Percentiles rank a stretch among this genome's conserved stretches.
These are phyloP conservation scores for Baronia brevicornis DNA, from an alignment of 2,888 invertebrate genomes.

Conservation along the genomic window DNA sequence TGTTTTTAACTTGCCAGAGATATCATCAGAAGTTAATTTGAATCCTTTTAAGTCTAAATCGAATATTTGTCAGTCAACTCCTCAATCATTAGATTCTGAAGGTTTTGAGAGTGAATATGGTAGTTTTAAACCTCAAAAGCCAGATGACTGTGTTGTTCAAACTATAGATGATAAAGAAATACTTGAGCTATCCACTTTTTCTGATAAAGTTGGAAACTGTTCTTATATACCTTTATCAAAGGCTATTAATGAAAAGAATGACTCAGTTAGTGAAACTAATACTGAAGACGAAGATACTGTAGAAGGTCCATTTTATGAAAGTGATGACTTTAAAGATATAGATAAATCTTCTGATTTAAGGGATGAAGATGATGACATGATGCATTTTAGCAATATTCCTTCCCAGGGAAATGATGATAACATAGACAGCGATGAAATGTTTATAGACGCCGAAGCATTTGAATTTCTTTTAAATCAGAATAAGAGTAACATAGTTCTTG, in stretches of 20 bases:
- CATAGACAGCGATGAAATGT: constrained; percentile 47
- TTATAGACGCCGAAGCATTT: constrained; percentile 65
- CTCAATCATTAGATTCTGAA: constrained; percentile 4
- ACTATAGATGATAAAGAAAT: constrained; percentile 1
- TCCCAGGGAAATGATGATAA: constrained; percentile 35
- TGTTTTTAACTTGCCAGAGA: constrained; percentile 59
- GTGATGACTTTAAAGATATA: constrained; percentile 34
- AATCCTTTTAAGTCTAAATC: constrained; percentile 53
- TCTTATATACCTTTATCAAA: constrained; percentile 35
- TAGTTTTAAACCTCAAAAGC: no score
- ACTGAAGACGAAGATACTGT: constrained; percentile 67
- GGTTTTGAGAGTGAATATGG: no score
- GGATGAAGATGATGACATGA: constrained; percentile 37
- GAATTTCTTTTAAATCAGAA: constrained; percentile 64
- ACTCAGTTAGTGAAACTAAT: constrained; percentile 43
- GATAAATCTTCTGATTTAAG: constrained; percentile 35
- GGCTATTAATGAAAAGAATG: constrained; percentile 36
- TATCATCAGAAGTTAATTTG: constrained; percentile 44
- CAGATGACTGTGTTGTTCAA: no score
- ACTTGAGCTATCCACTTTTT: no score
- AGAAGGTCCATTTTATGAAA: constrained; percentile 61
- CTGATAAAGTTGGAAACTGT: constrained; percentile 29
- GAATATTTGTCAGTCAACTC: constrained; percentile 28
- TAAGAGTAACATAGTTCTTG: constrained; percentile 44
- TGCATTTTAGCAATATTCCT: constrained; percentile 42